Percentiles rank a stretch among this genome's conserved stretches.
phyloP scores from a whole-genome alignment of 2,797 vertebrate genomes.

The Orestias chungarensis region DNA sequence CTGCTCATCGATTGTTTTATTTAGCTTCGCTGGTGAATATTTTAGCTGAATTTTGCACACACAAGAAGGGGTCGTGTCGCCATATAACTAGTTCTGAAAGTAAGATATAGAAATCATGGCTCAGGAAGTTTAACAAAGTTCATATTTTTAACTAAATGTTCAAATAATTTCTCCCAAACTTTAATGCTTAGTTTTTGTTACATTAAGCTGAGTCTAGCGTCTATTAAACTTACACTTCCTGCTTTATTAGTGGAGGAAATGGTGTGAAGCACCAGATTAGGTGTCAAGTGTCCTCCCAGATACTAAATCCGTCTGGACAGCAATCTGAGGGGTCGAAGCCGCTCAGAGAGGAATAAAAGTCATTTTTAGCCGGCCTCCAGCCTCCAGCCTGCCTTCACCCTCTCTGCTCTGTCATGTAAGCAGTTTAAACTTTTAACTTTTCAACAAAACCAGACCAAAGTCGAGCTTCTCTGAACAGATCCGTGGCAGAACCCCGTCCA shows the following conservation, averaged over 20 bases:
- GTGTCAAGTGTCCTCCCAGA: neutral
- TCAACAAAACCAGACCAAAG: neutral
- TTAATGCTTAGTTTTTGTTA: neutral
- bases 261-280: neutral
- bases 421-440: neutral
- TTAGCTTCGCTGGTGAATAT: too few relatives aligned
- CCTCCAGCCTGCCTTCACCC: neutral
- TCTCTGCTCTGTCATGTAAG: too few relatives aligned
- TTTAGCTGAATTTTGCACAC: too few relatives aligned
- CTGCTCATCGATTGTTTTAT: neutral
- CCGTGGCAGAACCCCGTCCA: slow-evolving; percentile 57
- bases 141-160: neutral
- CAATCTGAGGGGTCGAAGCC: neutral
- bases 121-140: neutral
- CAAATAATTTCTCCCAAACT: neutral
- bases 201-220: neutral
- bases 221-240: neutral
- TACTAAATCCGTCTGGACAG: neutral
- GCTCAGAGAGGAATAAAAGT: neutral
- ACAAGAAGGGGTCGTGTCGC: too few relatives aligned
- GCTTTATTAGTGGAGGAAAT: neutral
- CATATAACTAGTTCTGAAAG: too few relatives aligned
- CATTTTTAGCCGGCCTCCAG: neutral
- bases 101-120: neutral
- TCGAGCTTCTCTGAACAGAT: neutral